These are phyloP conservation scores for Hydrotaea diabolus DNA, from an alignment of 2,888 invertebrate genomes.

Conservation along the genomic window DNA sequence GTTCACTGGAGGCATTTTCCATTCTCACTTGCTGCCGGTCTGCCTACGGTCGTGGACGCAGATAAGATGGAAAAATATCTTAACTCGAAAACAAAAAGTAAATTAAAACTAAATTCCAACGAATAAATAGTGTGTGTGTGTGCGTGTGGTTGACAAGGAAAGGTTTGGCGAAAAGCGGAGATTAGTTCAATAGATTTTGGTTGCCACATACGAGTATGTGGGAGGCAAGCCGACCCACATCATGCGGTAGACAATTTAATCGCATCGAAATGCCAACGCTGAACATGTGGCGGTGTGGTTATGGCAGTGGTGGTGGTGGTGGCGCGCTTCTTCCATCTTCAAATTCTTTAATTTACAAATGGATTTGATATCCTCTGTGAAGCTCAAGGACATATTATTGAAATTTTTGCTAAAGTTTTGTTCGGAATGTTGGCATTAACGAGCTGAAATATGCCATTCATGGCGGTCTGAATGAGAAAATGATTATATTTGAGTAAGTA, in stretches of 20 bases:
- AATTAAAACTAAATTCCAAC: neutral
- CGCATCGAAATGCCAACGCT: neutral
- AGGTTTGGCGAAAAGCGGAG: too few relatives aligned
- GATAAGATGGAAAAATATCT: neutral
- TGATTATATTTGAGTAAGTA: too few relatives aligned
- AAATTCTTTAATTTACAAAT: neutral
- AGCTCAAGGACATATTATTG: neutral
- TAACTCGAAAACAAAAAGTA: neutral
- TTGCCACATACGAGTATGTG: too few relatives aligned
- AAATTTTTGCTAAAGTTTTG: neutral
- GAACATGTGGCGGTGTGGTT: neutral
- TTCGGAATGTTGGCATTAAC: neutral
- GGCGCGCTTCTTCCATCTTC: too few relatives aligned
- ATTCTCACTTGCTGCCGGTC: neutral
- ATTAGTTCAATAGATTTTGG: too few relatives aligned
- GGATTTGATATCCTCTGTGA: neutral
- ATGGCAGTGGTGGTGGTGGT: too few relatives aligned
- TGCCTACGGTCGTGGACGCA: neutral
- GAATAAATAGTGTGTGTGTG: neutral
- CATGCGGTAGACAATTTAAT: conserved; percentile 26
- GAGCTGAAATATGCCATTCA: too few relatives aligned
- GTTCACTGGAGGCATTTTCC: neutral
- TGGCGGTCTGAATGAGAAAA: too few relatives aligned
- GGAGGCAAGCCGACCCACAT: neutral
- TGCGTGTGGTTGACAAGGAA: neutral